These are phyloP conservation scores for Leptopilina clavipes DNA, from an alignment of 1,140 invertebrate genomes.

Conservation along the genomic window DNA sequence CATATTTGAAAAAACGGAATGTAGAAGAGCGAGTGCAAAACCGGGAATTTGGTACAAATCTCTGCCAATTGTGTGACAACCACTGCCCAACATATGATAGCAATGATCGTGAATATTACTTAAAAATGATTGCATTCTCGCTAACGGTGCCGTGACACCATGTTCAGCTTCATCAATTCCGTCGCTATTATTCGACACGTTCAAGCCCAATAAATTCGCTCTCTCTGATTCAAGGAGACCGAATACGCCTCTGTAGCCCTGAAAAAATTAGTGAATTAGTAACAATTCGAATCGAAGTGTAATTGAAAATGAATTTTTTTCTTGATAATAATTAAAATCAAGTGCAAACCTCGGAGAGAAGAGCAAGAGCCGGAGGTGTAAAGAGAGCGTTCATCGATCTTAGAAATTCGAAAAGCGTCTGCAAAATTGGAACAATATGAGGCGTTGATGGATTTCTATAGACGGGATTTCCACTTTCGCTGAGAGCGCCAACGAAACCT, in stretches of 20 bases:
- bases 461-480: slow-evolving; percentile 84
- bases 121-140: slow-evolving; percentile 89
- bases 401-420: slow-evolving; percentile 83
- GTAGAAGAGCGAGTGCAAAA: slow-evolving; percentile 78
- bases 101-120: slow-evolving; percentile 81
- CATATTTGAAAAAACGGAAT: slow-evolving; percentile 82
- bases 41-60: slow-evolving; percentile 87
- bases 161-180: slow-evolving; percentile 70
- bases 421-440: slow-evolving; percentile 86
- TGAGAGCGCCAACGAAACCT: slow-evolving; percentile 86
- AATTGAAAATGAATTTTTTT: too few relatives aligned
- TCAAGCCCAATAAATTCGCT: slow-evolving; percentile 79
- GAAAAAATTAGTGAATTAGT: slow-evolving; percentile 57
- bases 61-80: slow-evolving; percentile 85
- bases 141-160: slow-evolving; percentile 77
- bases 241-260: slow-evolving; percentile 82
- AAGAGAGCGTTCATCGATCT: slow-evolving; percentile 88
- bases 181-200: slow-evolving; percentile 71
- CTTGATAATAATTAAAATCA: too few relatives aligned
- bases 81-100: slow-evolving; percentile 85
- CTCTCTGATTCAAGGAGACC: slow-evolving; percentile 83
- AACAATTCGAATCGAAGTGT: too few relatives aligned
- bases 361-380: slow-evolving; percentile 78
- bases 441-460: slow-evolving; percentile 89
- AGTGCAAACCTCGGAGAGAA: slow-evolving; percentile 79